A percentile compares a stretch with the other conserved stretches of the same genome.
Conservation (phyloP, 1,140 invertebrate genomes). For the Drosophila obscura region DNA sequence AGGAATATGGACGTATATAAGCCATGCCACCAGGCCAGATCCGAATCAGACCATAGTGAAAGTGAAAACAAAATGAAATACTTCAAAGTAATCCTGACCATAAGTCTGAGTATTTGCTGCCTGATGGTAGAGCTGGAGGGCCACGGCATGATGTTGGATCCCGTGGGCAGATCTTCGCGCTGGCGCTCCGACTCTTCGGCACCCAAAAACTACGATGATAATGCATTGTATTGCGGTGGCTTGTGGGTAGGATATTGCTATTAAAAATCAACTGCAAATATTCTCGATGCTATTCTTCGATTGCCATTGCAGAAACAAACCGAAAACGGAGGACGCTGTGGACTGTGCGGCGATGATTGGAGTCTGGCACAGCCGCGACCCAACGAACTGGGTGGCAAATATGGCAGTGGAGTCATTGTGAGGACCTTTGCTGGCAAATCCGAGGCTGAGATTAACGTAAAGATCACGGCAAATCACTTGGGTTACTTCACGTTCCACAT, state of each 20-base stretch:
- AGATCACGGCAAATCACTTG: slow-evolving; percentile 85
- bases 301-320: slow-evolving; percentile 75
- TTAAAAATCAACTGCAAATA: neutral
- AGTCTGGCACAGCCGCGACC: slow-evolving; percentile 84
- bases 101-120: slow-evolving; percentile 13
- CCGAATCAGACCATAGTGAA: slow-evolving; percentile 28
- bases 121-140: slow-evolving; percentile 59
- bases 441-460: slow-evolving; percentile 80
- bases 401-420: slow-evolving; percentile 86
- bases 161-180: slow-evolving; percentile 87
- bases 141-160: slow-evolving; percentile 89
- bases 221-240: slow-evolving; percentile 88
- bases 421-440: slow-evolving; percentile 71
- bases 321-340: slow-evolving; percentile 85
- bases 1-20: slow-evolving; percentile 56
- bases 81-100: slow-evolving; percentile 15
- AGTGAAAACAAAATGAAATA: slow-evolving; percentile 47
- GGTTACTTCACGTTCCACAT: slow-evolving; percentile 86
- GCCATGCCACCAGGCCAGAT: neutral
- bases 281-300: neutral
- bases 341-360: slow-evolving; percentile 86
- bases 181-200: slow-evolving; percentile 87
- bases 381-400: slow-evolving; percentile 87
- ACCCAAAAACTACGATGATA: slow-evolving; percentile 87
- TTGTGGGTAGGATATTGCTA: slow-evolving; percentile 58